Evolutionary conservation across 37 sponge, comb jelly and placozoan species (phyloP).

Genomic region (Cladorhizidae sp.): DNA sequence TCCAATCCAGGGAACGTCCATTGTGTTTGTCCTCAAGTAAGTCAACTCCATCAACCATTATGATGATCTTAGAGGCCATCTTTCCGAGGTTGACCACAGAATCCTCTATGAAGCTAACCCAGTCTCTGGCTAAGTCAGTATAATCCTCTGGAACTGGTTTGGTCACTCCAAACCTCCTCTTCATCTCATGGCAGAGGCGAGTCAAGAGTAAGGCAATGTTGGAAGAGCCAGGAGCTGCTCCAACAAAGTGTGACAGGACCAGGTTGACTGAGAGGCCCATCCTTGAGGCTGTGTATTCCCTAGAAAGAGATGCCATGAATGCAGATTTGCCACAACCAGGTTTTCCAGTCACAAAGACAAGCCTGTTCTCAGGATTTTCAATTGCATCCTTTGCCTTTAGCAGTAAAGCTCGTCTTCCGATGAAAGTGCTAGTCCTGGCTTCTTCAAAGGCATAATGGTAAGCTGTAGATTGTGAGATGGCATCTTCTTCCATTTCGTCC

Average conservation of each 20-base stretch:
- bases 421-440: slow-evolving; percentile 47
- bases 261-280: neutral
- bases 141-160: slow-evolving; percentile 74
- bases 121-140: slow-evolving; percentile 60
- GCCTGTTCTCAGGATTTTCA: slow-evolving; percentile 7
- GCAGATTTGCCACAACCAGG: slow-evolving; percentile 93
- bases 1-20: slow-evolving; percentile 84
- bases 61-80: slow-evolving; percentile 41
- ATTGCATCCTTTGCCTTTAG: slow-evolving; percentile 42
- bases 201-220: slow-evolving; percentile 68
- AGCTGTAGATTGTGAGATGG: slow-evolving; percentile 34
- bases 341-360: slow-evolving; percentile 73
- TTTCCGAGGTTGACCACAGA: slow-evolving; percentile 2
- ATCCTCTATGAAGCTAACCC: slow-evolving; percentile 65
- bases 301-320: slow-evolving; percentile 83
- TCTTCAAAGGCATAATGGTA: slow-evolving; percentile 73
- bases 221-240: slow-evolving; percentile 85
- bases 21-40: slow-evolving; percentile 80
- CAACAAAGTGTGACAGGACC: slow-evolving; percentile 83
- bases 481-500: slow-evolving; percentile 52
- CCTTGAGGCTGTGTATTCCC: slow-evolving; percentile 36
- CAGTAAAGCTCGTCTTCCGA: slow-evolving; percentile 65
- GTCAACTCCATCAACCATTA: slow-evolving; percentile 90
- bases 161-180: slow-evolving; percentile 56
- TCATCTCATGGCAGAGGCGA: slow-evolving; percentile 81